Percentiles rank a stretch among this genome's conserved stretches.
These are phyloP conservation scores for Archivesica marissinica DNA, from an alignment of 1,140 invertebrate genomes.

Conservation along the genomic window DNA sequence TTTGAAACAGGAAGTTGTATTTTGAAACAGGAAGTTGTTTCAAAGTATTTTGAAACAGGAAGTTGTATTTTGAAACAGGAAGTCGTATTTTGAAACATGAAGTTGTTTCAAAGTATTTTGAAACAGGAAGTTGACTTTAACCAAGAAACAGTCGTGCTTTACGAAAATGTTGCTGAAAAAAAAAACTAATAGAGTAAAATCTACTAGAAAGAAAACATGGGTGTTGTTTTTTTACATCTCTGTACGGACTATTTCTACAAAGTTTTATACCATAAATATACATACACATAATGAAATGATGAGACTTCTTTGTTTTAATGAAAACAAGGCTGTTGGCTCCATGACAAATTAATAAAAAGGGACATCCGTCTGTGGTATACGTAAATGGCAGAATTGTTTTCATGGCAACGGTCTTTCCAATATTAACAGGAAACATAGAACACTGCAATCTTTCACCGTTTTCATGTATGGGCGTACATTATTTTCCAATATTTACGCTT, in stretches of 20 bases:
- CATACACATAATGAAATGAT: slow-evolving; percentile 29
- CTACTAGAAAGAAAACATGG: slow-evolving; percentile 13
- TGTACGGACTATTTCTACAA: slow-evolving; percentile 16
- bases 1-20: too few species aligned
- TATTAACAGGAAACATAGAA: neutral
- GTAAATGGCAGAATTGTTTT: neutral
- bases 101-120: too few species aligned
- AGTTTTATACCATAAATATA: slow-evolving; percentile 43
- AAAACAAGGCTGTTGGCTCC: neutral
- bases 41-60: neutral
- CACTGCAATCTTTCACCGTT: too few species aligned
- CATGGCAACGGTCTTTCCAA: neutral
- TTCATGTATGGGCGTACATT: too few species aligned
- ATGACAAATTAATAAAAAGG: neutral
- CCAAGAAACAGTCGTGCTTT: too few species aligned
- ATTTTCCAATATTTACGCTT: too few species aligned
- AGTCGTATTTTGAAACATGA: neutral
- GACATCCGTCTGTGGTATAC: too few species aligned
- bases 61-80: too few species aligned
- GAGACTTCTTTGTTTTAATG: neutral
- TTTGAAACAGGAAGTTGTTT: too few species aligned
- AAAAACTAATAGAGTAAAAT: too few species aligned
- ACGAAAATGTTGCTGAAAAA: too few species aligned
- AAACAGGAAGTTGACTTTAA: too few species aligned
- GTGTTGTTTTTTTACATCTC: neutral